Conservation (phyloP, 1,140 invertebrate genomes). For the Philaenus spumarius region DNA sequence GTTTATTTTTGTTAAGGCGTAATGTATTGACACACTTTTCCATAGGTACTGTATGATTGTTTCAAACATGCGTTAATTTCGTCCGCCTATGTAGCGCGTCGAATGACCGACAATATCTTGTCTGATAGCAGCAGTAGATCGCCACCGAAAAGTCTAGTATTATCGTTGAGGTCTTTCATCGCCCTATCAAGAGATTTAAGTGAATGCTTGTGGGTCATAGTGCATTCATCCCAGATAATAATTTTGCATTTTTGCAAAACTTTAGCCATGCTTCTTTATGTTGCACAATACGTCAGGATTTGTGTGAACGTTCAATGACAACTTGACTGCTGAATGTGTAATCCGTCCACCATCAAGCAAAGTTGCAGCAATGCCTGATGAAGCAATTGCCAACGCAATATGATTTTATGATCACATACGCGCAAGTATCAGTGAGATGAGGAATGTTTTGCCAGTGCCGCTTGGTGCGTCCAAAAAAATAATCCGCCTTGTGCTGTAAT, state of each 20-base stretch:
- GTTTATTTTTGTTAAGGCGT: too few species aligned
- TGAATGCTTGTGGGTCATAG: background rate
- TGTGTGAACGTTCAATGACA: conserved; percentile 26
- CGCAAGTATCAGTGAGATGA: background rate
- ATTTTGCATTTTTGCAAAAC: background rate
- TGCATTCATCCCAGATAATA: too few species aligned
- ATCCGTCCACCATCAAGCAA: too few species aligned
- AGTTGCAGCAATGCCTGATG: too few species aligned
- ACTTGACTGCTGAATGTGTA: conserved; percentile 43
- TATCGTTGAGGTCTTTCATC: too few species aligned
- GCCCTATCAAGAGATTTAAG: background rate
- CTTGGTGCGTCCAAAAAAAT: conserved; percentile 33
- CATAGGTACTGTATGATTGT: too few species aligned
- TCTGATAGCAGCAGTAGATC: too few species aligned
- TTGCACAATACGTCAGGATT: background rate
- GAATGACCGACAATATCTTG: too few species aligned
- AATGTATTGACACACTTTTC: too few species aligned
- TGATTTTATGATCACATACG: background rate
- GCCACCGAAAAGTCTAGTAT: too few species aligned
- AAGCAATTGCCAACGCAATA: conserved; percentile 42
- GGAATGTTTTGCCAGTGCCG: conserved; percentile 30
- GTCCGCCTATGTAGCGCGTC: too few species aligned
- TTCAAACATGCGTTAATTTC: too few species aligned
- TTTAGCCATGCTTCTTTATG: background rate
- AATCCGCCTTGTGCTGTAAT: background rate